Conservation (phyloP, 2,113 vertebrate genomes). For the Himantopus leucocephalus region DNA sequence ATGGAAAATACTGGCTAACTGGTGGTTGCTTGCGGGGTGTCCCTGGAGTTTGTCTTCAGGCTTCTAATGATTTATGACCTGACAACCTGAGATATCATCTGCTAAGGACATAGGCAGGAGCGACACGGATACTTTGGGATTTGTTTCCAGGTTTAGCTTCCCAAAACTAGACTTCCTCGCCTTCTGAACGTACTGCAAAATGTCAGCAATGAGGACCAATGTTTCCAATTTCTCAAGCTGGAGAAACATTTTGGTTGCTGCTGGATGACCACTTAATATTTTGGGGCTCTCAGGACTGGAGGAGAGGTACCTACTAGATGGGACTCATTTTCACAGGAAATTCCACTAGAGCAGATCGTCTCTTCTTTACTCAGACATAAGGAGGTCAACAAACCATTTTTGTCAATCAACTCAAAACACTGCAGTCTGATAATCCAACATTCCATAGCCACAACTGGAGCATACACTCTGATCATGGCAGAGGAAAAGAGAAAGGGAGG, state of each 20-base stretch:
- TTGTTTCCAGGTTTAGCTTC: background rate
- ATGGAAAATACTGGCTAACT: background rate
- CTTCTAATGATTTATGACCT: background rate
- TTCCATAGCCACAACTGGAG: conserved; percentile 21
- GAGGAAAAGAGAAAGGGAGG: background rate
- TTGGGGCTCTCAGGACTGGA: background rate
- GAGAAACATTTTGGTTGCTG: background rate
- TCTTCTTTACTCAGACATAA: background rate
- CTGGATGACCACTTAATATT: background rate
- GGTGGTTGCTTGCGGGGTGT: background rate
- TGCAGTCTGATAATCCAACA: conserved; percentile 30
- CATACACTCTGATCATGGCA: background rate
- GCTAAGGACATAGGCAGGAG: background rate
- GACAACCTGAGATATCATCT: background rate
- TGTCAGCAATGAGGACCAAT: rapidly evolving
- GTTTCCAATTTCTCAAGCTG: background rate
- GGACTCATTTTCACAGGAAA: background rate
- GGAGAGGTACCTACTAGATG: background rate
- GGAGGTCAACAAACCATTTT: background rate
- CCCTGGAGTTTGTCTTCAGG: background rate
- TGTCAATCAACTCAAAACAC: background rate
- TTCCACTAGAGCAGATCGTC: background rate
- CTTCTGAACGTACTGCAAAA: background rate
- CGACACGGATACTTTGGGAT: background rate
- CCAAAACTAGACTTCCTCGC: background rate